Base-by-base conservation (phyloP, 2,888 invertebrate species). In the Macaria notata region DNA sequence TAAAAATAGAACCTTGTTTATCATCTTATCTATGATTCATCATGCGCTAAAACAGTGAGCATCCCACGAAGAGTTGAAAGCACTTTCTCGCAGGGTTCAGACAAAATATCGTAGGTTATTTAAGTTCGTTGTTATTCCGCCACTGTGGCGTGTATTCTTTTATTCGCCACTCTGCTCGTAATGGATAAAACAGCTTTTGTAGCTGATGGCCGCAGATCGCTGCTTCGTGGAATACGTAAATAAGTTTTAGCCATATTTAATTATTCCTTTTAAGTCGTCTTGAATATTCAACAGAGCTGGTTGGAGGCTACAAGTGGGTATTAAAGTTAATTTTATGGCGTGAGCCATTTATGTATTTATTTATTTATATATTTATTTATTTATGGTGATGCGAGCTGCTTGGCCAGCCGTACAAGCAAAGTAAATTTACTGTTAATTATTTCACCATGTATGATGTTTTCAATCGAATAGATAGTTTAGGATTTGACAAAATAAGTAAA, bases 181-280 rank as follows among this genome's bases (percentile, higher is more conserved):
- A 89, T 85, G 84, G 76, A 70, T 75, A 69, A 75, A 81, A 85
- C 88, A 76, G 70, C 78, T 79, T 81, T 78, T 81, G 88, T 88
- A 82, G 69, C 79, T 83, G 81, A 88, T 87, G 79, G 72, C 73
- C 66, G 61, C 49, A 54, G 71, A 73, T 76, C 75, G 68, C 66
- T 66, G 76, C 76, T 70, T 69, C 59, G 63, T 70, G 64, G 88
- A 88, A 88, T 89, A 83, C 82, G 76, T 82, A 84, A 88, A 81
- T 81, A 87, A 81, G 79, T 86, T 86, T 84, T 84, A 86, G 79
- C 81, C 73, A 79, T 79, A 80, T 86, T 88, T 86, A 83, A 88
- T 86, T 86, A 85, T 84, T 81, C 84, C 75, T 79, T 75, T 81
- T 77, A 78, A 82, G 79, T 74, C 76, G 65, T 65, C 65, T 67